Evolutionary conservation across 2,888 invertebrate species (phyloP), one percentile per base, ranked within the genome.

Genomic region (Melipona bicolor): DNA sequence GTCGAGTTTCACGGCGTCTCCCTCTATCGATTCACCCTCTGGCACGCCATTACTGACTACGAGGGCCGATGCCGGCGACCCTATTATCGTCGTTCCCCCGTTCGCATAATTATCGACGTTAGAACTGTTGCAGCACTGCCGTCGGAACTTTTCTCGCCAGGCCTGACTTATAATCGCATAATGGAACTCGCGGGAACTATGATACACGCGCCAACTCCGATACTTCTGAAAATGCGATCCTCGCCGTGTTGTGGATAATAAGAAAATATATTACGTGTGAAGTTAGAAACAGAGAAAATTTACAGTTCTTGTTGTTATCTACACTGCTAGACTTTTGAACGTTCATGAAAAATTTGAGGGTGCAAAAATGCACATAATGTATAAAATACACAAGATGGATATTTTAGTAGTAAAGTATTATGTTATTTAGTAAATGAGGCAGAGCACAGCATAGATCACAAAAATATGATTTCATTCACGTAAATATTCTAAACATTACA

Each of bases 21-120:
- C 87, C 87, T 90, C 89, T 94, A 94, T 94, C 92, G 94, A 94
- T 91, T 89, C 90, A 90, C 90, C 91, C 91, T 80, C 90, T 87
- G 88, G 90, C 90, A 91, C 92, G 92, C 92, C 93, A 91, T 93
- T 90, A 89, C 87, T 85, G 80, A 67, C 76, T 82, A 75, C 68
- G 67, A 65, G 77, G 43, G 62, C 77, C 65, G 71, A 77, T 75
- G 68, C 32, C 83, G 79, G 78, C 87, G 87, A 56, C 76, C 69
- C 71, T 83, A 62, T 78, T 86, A 87, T 79, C 86, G 72, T 78
- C 70, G 21, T 69, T 75, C 87, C 86, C 83, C 1, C 74, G 81
- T 77, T 89, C 81, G 84, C 84, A 90, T 89, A 88, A 90, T 92
- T 92, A 90, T 87, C 81, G 84, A 68, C 78, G 87, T 89, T 84